A percentile compares a stretch with the other conserved stretches of the same genome.
Conservation (phyloP, 1,140 invertebrate species). For the Magallana ariakensis region DNA sequence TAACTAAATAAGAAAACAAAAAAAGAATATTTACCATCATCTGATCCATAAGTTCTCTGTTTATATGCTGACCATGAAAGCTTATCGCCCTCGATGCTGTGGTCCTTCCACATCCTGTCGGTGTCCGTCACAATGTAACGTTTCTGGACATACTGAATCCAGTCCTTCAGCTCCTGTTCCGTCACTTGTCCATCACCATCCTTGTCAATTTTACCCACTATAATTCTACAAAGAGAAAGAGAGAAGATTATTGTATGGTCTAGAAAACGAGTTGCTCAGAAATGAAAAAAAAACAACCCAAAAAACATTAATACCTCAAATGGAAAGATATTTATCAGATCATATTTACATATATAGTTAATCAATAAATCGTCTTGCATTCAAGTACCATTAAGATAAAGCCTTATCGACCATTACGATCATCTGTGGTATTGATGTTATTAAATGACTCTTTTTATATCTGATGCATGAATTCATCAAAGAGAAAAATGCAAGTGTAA, state of each 20-base stretch:
- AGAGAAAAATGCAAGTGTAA: too few relatives aligned
- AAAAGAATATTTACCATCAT: slow-evolving; percentile 83
- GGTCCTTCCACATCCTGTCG: slow-evolving; percentile 93
- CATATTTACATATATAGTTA: neutral
- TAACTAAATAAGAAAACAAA: too few relatives aligned
- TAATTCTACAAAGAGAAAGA: slow-evolving; percentile 83
- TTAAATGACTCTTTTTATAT: too few relatives aligned
- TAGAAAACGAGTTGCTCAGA: too few relatives aligned
- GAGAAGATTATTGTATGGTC: too few relatives aligned
- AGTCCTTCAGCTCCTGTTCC: slow-evolving; percentile 94
- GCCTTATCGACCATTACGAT: too few relatives aligned
- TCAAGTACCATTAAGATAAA: too few relatives aligned
- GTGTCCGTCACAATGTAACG: slow-evolving; percentile 95
- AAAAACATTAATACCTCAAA: too few relatives aligned
- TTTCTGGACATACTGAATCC: slow-evolving; percentile 96
- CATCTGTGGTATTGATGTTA: too few relatives aligned
- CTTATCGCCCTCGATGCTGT: slow-evolving; percentile 88
- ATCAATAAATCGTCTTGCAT: neutral
- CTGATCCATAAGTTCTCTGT: slow-evolving; percentile 90
- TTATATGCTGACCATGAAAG: slow-evolving; percentile 93
- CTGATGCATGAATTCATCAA: too few relatives aligned
- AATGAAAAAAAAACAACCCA: too few relatives aligned
- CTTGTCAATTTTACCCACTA: slow-evolving; percentile 96
- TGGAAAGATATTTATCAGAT: too few relatives aligned
- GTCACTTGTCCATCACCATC: slow-evolving; percentile 92